These are phyloP conservation scores for Phania funesta DNA, from an alignment of 2,888 invertebrate species.

Conservation along the genomic window DNA sequence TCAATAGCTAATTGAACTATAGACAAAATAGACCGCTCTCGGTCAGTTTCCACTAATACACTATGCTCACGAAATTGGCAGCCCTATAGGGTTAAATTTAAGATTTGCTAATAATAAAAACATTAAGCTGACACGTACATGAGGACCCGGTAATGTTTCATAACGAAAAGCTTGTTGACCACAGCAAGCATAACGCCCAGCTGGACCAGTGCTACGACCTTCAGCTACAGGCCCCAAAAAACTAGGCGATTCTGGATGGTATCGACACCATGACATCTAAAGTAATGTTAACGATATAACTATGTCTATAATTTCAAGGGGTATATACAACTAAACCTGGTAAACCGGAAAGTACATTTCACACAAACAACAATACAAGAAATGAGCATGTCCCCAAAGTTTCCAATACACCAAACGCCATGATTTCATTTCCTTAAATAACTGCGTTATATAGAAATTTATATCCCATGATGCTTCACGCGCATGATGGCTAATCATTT, in stretches of 20 bases:
- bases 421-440: slow-evolving; percentile 89
- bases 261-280: slow-evolving; percentile 89
- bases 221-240: slow-evolving; percentile 85
- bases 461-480: slow-evolving; percentile 90
- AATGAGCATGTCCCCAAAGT: slow-evolving; percentile 95
- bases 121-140: slow-evolving; percentile 71
- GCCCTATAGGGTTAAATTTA: slow-evolving; percentile 81
- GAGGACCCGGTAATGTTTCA: slow-evolving; percentile 79
- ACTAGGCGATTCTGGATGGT: slow-evolving; percentile 89
- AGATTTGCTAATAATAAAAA: background rate
- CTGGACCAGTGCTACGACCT: slow-evolving; percentile 84
- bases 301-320: background rate
- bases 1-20: slow-evolving; percentile 78
- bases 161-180: slow-evolving; percentile 88
- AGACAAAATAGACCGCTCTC: slow-evolving; percentile 84
- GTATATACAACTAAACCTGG: slow-evolving; percentile 79
- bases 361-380: slow-evolving; percentile 89
- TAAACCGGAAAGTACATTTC: slow-evolving; percentile 88
- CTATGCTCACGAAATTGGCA: slow-evolving; percentile 88
- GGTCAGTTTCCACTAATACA: slow-evolving; percentile 84
- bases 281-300: background rate
- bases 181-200: slow-evolving; percentile 93
- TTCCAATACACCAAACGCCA: slow-evolving; percentile 97
- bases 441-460: slow-evolving; percentile 88
- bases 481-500: slow-evolving; percentile 86